A percentile compares a stretch with the other conserved stretches of the same genome.
Conservation (phyloP, 2,113 vertebrate species). For the Sphyrna mokarran region DNA sequence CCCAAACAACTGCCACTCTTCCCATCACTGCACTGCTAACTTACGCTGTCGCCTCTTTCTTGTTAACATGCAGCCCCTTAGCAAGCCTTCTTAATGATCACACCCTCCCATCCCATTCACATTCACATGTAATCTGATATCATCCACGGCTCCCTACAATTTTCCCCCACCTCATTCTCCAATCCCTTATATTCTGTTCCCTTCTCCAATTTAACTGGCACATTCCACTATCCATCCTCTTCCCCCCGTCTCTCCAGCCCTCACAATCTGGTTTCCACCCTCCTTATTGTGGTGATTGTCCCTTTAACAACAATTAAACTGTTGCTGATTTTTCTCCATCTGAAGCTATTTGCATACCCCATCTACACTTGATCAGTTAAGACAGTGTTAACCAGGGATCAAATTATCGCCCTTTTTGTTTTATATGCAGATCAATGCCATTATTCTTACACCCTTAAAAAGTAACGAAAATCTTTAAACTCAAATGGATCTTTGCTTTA, state of each 20-base stretch:
- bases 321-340: too few species aligned
- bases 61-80: neutral
- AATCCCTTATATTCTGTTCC: too few species aligned
- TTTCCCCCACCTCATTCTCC: too few species aligned
- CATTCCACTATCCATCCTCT: too few species aligned
- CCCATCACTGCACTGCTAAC: neutral
- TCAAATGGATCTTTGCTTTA: neutral
- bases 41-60: neutral
- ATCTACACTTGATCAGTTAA: neutral
- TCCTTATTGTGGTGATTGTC: too few species aligned
- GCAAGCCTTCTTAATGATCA: neutral
- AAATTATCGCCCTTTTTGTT: neutral
- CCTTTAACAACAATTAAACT: too few species aligned
- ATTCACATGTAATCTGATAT: neutral
- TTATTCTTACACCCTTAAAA: neutral
- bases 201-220: too few species aligned
- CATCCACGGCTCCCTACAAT: too few species aligned
- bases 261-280: too few species aligned
- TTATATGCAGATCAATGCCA: neutral
- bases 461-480: neutral
- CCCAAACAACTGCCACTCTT: neutral
- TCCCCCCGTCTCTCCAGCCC: too few species aligned
- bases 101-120: too few species aligned
- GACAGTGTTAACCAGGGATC: neutral
- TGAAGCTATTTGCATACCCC: too few species aligned